These are phyloP conservation scores for Pterostichus madidus DNA, from an alignment of 2,888 invertebrate genomes.

Conservation along the genomic window DNA sequence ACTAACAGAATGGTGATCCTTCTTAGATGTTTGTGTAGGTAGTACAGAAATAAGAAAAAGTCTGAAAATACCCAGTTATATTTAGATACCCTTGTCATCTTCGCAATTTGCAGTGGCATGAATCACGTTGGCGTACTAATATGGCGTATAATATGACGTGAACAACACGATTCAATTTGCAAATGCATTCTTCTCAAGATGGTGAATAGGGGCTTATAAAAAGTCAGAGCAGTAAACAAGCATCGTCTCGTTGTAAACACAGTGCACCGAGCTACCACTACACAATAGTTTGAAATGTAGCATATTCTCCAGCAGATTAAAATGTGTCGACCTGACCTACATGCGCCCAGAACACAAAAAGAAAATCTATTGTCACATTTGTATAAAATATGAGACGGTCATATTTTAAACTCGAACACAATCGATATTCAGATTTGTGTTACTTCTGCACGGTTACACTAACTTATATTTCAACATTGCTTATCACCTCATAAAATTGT, in stretches of 20 bases:
- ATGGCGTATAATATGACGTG: no score
- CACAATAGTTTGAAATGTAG: constrained; percentile 36
- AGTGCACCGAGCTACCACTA: neutral
- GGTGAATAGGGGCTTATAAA: no score
- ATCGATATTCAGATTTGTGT: constrained; percentile 56
- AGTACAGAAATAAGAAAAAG: neutral
- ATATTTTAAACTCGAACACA: constrained; percentile 47
- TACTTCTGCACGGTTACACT: constrained; percentile 47
- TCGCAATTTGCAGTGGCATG: no score
- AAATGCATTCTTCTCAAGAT: no score
- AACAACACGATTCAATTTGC: no score
- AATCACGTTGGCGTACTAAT: no score
- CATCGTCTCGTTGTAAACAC: constrained; percentile 3
- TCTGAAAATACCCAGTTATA: no score
- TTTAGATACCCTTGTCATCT: no score
- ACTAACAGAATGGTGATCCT: neutral
- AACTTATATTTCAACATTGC: constrained; percentile 55
- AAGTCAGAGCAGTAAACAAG: neutral
- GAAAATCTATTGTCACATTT: constrained; percentile 61
- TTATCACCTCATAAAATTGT: constrained; percentile 53
- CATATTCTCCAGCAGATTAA: constrained; percentile 55
- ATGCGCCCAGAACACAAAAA: constrained; percentile 33
- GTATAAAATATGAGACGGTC: constrained; percentile 55
- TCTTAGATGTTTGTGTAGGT: neutral
- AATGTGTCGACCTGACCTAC: constrained; percentile 49